Evolutionary conservation across 1,140 invertebrate genomes (phyloP).

Genomic region (Procambarus virginalis): DNA sequence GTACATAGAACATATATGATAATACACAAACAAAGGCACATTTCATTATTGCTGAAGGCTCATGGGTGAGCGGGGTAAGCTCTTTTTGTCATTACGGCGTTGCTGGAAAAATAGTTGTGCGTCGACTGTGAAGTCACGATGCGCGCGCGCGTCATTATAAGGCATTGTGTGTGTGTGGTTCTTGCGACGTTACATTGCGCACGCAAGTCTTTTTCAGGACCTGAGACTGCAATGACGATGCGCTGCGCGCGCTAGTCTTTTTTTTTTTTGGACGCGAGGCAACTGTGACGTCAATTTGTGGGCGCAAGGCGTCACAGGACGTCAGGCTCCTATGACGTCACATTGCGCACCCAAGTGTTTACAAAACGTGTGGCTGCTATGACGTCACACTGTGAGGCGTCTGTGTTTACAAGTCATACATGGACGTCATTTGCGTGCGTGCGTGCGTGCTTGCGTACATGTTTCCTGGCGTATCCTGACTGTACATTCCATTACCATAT

Average conservation of each 20-base stretch:
- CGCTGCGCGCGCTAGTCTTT: background rate
- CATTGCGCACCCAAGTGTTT: background rate
- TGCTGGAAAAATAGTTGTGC: background rate
- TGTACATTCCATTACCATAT: conserved; percentile 45
- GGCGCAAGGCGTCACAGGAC: too few relatives aligned
- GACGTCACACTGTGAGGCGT: background rate
- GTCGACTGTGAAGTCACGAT: too few relatives aligned
- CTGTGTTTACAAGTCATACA: background rate
- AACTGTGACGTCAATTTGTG: background rate
- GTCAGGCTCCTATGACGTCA: background rate
- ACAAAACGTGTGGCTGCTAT: background rate
- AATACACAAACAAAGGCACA: background rate
- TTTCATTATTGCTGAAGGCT: background rate
- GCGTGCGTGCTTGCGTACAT: too few relatives aligned
- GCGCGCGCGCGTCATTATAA: too few relatives aligned
- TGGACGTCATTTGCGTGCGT: background rate
- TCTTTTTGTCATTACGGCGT: background rate
- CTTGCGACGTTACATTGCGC: too few relatives aligned
- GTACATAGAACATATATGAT: background rate
- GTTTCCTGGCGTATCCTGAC: conserved; percentile 4
- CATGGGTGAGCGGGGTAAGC: background rate
- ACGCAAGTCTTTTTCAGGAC: too few relatives aligned
- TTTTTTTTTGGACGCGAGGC: background rate
- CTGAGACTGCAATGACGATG: background rate
- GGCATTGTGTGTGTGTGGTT: too few relatives aligned